These are phyloP conservation scores for Latheticus oryzae DNA, from an alignment of 2,888 invertebrate genomes.

Conservation along the genomic window DNA sequence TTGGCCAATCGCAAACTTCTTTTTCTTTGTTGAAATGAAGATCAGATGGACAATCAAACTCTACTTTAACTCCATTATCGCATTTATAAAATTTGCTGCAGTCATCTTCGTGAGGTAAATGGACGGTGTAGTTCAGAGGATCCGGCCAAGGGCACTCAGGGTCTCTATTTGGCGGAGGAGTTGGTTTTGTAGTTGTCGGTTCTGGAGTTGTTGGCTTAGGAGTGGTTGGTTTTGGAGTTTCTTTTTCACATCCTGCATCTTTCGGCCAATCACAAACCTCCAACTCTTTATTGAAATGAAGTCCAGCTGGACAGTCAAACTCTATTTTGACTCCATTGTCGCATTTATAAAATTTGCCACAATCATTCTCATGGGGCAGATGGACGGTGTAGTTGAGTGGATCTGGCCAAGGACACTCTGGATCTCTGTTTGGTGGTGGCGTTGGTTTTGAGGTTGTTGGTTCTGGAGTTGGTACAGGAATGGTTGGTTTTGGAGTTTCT, in stretches of 20 bases:
- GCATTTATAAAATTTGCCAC: slow-evolving; percentile 46
- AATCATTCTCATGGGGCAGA: slow-evolving; percentile 45
- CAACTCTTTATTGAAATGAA: slow-evolving; percentile 35
- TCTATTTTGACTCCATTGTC: slow-evolving; percentile 40
- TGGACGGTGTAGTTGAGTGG: slow-evolving; percentile 37
- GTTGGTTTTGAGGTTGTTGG: slow-evolving; percentile 12
- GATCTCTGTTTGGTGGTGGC: slow-evolving; percentile 27
- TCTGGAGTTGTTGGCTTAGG: slow-evolving; percentile 7
- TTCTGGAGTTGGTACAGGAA: neutral
- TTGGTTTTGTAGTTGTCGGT: slow-evolving; percentile 16
- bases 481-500: slow-evolving; percentile 6
- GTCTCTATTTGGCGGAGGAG: slow-evolving; percentile 22
- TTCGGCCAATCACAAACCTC: slow-evolving; percentile 43
- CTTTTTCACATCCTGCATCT: slow-evolving; percentile 43
- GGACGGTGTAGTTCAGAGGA: slow-evolving; percentile 33
- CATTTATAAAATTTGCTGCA: slow-evolving; percentile 47
- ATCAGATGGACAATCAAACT: slow-evolving; percentile 33
- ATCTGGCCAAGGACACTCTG: slow-evolving; percentile 42
- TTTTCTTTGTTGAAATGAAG: slow-evolving; percentile 35
- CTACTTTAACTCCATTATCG: slow-evolving; percentile 24
- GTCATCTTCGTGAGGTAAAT: slow-evolving; percentile 45
- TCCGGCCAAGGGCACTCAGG: slow-evolving; percentile 42
- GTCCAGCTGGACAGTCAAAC: slow-evolving; percentile 33
- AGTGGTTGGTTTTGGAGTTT: slow-evolving; percentile 2
- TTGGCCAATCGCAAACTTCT: slow-evolving; percentile 43